Evolutionary conservation across 2,113 vertebrate species (phyloP).

Genomic region (Murina feae): DNA sequence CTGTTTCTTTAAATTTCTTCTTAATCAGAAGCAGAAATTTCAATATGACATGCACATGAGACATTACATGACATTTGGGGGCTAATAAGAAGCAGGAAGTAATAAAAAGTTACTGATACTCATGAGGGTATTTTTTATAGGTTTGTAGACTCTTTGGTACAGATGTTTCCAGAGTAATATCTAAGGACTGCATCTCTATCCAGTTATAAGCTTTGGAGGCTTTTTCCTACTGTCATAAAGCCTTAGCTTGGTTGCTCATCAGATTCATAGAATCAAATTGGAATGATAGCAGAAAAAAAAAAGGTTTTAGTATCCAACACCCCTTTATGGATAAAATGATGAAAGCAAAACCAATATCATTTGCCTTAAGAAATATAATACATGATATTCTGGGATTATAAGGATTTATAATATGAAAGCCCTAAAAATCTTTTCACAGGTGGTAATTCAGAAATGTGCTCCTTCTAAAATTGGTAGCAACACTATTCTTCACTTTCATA

Average conservation of each 20-base stretch:
- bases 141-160: neutral
- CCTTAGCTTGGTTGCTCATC: neutral
- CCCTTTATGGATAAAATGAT: neutral
- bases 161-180: slow-evolving; percentile 9
- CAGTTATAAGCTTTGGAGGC: neutral
- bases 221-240: neutral
- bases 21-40: slow-evolving; percentile 13
- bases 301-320: neutral
- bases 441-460: neutral
- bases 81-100: neutral
- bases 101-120: neutral
- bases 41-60: neutral
- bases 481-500: neutral
- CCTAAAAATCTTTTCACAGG: neutral
- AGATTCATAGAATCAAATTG: neutral
- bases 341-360: neutral
- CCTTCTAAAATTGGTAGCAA: neutral
- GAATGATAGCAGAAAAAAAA: neutral
- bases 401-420: neutral
- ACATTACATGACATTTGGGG: neutral
- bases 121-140: neutral
- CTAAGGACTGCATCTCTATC: neutral
- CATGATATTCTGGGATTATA: neutral
- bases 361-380: neutral
- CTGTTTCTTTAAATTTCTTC: neutral